Evolutionary conservation across 2,888 invertebrate species (phyloP), one percentile per base, ranked within the genome.

Genomic region (Tetragonula carbonaria): DNA sequence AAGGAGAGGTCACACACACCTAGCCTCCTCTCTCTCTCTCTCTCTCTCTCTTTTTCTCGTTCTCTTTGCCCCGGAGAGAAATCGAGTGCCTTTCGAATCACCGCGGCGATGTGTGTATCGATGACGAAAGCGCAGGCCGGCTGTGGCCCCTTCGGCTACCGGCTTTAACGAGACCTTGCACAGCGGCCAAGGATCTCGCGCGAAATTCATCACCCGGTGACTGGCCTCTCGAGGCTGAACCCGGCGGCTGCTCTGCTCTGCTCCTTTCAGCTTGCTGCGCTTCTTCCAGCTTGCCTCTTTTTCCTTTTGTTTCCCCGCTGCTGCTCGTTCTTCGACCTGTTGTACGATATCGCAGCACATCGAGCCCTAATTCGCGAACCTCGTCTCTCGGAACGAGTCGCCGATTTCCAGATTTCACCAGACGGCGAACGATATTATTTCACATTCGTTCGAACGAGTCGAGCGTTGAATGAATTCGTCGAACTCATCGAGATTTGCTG

Each of bases 1-100:
- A 90, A 85, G 91, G 87, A 88, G 90, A 91, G 88, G 91, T 90
- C 90, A 89, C 78, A 33, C 18, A 88, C 80, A 13, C 14, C 38
- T 8, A 45, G 8, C 74, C 71, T n/a, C n/a, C 14, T 59, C 57
- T 57, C 57, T 21, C 57, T 38, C 38, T 38, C 38, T 38, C 38
- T 38, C 38, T 38, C 38, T 38, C 38, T 38, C 38, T 11, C 0
- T 38, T 1, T 8, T 8, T 2, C 0, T 45, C 45, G 8, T 8
- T 45, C 45, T 45, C 45, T 45, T 8, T 45, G 45, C 45, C 4
- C 45, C 45, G 45, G 63, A 68, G 89, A 88, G 89, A 88, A 89
- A 88, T 89, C 88, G 89, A 87, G 80, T 82, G 83, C 83, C 86
- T 86, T 78, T 75, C 74, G 73, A 86, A 80, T 82, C 79, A 13